Conservation (phyloP, 2,797 vertebrate species). For the Esox masquinongy region DNA sequence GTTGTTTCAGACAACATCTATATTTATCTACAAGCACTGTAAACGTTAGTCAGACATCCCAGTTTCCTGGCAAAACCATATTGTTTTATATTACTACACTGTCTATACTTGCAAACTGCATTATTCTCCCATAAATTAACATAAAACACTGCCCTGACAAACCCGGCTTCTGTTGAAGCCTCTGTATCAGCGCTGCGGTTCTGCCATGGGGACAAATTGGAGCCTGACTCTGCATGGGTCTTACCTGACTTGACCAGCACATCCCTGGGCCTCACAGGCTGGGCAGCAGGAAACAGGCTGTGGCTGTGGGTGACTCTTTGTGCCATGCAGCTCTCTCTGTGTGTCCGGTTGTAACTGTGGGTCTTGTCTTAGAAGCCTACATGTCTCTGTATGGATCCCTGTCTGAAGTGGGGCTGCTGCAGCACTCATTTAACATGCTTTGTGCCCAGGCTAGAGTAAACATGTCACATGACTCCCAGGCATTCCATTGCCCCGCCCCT, state of each 20-base stretch:
- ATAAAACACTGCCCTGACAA: background rate
- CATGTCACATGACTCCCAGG: conserved; percentile 64
- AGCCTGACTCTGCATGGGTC: conserved; percentile 35
- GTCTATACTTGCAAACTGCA: background rate
- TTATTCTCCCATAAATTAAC: background rate
- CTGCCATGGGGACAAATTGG: background rate
- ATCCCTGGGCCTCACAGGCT: conserved; percentile 73
- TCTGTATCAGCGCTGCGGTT: background rate
- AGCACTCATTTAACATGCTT: conserved; percentile 57
- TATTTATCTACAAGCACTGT: background rate
- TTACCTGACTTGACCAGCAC: conserved; percentile 88
- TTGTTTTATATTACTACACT: background rate
- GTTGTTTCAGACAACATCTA: background rate
- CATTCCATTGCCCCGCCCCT: conserved; percentile 46
- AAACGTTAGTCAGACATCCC: background rate
- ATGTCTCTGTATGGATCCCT: conserved; percentile 25
- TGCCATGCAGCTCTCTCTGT: conserved; percentile 59
- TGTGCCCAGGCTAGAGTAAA: conserved; percentile 42
- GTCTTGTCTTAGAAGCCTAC: conserved; percentile 26
- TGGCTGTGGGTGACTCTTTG: conserved; percentile 65
- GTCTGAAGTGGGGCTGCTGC: conserved; percentile 17
- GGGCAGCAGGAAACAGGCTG: conserved; percentile 60
- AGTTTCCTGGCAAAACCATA: background rate
- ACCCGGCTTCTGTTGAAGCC: background rate
- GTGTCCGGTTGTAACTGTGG: conserved; percentile 28